These are phyloP conservation scores for Pangasianodon hypophthalmus DNA, from an alignment of 2,113 vertebrate species.

Conservation along the genomic window DNA sequence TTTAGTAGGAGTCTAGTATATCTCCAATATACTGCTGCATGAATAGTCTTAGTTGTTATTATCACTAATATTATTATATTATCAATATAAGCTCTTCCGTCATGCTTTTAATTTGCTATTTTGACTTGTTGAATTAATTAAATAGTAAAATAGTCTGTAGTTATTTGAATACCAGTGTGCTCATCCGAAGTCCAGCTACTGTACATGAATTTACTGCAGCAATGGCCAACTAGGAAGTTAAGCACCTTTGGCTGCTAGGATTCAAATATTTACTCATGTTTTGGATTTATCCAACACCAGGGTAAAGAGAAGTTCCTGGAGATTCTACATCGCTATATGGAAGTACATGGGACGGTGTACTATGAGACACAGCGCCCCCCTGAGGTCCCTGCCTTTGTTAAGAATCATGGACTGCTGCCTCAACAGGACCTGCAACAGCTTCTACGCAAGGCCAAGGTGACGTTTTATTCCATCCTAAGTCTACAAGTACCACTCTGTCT, in stretches of 20 bases:
- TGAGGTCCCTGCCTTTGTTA: constrained; percentile 91
- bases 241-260: not conserved
- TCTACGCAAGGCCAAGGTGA: constrained; percentile 88
- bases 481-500: too few relatives aligned
- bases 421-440: constrained; percentile 96
- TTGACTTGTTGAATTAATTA: not conserved
- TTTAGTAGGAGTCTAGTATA: too few relatives aligned
- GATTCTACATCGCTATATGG: constrained; percentile 93
- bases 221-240: not conserved
- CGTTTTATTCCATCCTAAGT: not conserved
- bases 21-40: not conserved
- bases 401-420: constrained; percentile 93
- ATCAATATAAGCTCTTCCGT: not conserved
- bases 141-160: not conserved
- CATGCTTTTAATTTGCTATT: not conserved
- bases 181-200: not conserved
- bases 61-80: too few relatives aligned
- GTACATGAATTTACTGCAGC: not conserved
- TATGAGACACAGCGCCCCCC: constrained; percentile 92
- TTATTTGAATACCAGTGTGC: too few relatives aligned
- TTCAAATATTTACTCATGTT: not conserved
- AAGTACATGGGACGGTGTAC: constrained; percentile 95
- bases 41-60: not conserved
- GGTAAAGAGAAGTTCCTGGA: constrained; percentile 90
- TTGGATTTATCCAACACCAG: constrained; percentile 63